Evolutionary conservation across 1,140 invertebrate genomes (phyloP), one percentile per base, ranked within the genome.

Genomic region (Chionoecetes opilio): DNA sequence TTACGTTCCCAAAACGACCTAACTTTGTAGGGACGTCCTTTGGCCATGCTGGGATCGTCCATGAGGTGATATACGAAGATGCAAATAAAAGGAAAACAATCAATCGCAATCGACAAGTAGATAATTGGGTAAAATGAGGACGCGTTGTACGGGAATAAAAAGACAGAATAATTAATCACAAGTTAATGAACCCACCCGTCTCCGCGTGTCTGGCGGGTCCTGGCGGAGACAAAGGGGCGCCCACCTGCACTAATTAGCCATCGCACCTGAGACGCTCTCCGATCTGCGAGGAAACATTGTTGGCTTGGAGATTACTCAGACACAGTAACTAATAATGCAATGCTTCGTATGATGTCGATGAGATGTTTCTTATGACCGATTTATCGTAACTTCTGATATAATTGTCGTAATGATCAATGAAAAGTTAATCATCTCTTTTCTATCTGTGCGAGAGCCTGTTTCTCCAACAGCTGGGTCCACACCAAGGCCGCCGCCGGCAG

Each of bases 101-200:
- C 21, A 21, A 75, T n/a, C 11, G 26, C n/a, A 75, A 75, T 75
- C 63, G 63, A 75, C 26, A 75, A n/a, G 63, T n/a, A 53, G 0
- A 17, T 53, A n/a, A 26, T n/a, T 75, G n/a, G n/a, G 1, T 75
- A 75, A 75, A 75, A 75, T 26, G 63, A 75, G 63, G n/a, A 26
- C 63, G n/a, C 63, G 63, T 75, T 17, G 63, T 75, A 75, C 26
- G 26, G 63, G 63, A 75, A 75, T 75, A 75, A 75, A 75, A 75
- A 75, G 63, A 75, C 21, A 75, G n/a, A 75, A n/a, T 75, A 75
- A 75, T 75, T 75, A 75, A 75, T 75, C 63, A 75, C 63, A n/a
- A 75, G 63, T 75, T 75, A 75, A 75, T 75, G 26, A 75, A 26
- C 63, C 63, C 63, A 26, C 63, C 63, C 26, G 21, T 75, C 21